Evolutionary conservation across 2,113 vertebrate genomes (phyloP), one percentile per base, ranked within the genome.

Genomic region (Onychorhynchus coronatus): DNA sequence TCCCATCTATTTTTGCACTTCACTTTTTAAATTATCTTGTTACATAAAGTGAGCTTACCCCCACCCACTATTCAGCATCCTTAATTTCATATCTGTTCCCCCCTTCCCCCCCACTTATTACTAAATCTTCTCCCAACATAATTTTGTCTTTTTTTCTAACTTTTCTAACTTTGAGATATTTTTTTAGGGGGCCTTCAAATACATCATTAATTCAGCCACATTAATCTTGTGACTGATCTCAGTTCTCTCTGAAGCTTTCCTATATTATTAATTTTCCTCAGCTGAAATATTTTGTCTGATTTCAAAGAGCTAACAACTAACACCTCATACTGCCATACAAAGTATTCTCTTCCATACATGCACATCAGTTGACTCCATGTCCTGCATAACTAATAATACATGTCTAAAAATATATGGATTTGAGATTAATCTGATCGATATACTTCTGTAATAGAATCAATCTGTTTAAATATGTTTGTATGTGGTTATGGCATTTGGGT

Each of bases 21-120:
- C 39, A 92, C 30, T 81, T 90, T 90, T 82, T 46, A 93, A 91
- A 93, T 84, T 77, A 82, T 20, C 59, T 72, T 70, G 50, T 95
- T 91, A 94, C 59, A 93, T 92, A 96, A 96, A 92, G 67, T 20
- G 50, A 85, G 24, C 59, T 76, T 84, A 77, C 80, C 11, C 27
- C 18, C 63, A 93, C 67, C 59, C 63, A 85, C 71, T 73, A 59
- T 28, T 86, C n/a, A 59, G 50, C 50, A 85, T 31, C 39, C 71
- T 59, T 90, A 63, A 90, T 84, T 89, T 83, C 27, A 18, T 55
- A 68, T 30, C 14, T 37, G 20, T 1, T 55, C 41, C 33, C 31
- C 15, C 21, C 2, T 8, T 6, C 25, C 8, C 37, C 39, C 9
- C 22, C 6, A 39, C 9, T 67, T 41, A 35, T 56, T 85, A 59